Conservation (phyloP, 2,113 vertebrate species). For the Phalacrocorax pelagicus region DNA sequence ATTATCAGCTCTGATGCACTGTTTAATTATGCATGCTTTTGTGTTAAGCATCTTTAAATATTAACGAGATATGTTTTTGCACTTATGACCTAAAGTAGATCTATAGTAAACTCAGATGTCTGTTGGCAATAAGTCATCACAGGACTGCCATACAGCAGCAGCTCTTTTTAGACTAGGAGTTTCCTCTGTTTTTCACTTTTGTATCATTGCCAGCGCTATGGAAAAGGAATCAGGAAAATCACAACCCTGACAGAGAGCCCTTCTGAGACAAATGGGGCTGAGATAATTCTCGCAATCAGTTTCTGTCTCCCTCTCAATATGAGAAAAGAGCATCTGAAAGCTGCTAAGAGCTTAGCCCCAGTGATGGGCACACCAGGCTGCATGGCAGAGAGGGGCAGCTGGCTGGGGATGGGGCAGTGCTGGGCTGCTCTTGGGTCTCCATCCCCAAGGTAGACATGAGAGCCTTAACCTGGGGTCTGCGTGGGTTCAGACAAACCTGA, state of each 20-base stretch:
- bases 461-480: too few species aligned
- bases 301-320: background rate
- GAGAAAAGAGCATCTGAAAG: background rate
- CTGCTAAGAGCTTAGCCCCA: background rate
- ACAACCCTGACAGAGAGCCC: background rate
- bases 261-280: background rate
- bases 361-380: background rate
- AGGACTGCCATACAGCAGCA: background rate
- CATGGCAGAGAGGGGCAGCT: accelerated
- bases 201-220: background rate
- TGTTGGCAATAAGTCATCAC: constrained; percentile 39
- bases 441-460: accelerated
- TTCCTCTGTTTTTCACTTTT: background rate
- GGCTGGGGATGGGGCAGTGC: background rate
- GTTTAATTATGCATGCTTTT: constrained; percentile 79
- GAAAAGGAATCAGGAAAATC: constrained; percentile 16
- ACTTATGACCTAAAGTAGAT: constrained; percentile 60
- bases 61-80: constrained; percentile 70
- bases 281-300: background rate
- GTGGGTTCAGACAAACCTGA: background rate
- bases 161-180: background rate
- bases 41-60: constrained; percentile 74
- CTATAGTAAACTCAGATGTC: constrained; percentile 44
- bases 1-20: constrained; percentile 62
- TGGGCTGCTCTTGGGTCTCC: background rate